A percentile compares a stretch with the other conserved stretches of the same genome.
Conservation (phyloP, 2,797 vertebrate genomes). For the Acipenser transmontanus region DNA sequence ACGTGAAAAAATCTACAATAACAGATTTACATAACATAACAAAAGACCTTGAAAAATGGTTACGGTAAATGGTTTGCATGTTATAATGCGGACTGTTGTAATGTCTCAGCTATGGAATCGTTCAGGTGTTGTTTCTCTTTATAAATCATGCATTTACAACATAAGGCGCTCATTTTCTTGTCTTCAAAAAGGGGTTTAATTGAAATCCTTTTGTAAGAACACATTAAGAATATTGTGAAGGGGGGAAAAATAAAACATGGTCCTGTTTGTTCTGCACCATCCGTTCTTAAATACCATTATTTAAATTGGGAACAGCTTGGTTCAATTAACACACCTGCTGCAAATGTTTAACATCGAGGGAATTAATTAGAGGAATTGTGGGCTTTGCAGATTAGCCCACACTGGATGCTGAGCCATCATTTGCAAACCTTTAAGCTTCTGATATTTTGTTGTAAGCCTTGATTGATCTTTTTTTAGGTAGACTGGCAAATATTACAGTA, state of each 20-base stretch:
- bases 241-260: not conserved
- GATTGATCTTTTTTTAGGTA: constrained; percentile 5
- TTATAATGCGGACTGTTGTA: not conserved
- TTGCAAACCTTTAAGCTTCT: constrained; percentile 7
- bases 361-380: constrained; percentile 17
- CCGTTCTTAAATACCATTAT: constrained; percentile 4
- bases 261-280: not conserved
- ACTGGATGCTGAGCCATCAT: constrained; percentile 10
- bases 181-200: not conserved
- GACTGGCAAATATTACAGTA: not conserved
- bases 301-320: constrained; percentile 9
- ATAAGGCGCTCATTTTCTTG: constrained; percentile 2
- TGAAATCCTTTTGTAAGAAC: not conserved
- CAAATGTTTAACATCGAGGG: constrained; percentile 15
- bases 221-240: not conserved
- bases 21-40: too few relatives aligned
- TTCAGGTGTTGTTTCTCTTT: not conserved
- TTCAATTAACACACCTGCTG: constrained; percentile 14
- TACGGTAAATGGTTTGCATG: too few relatives aligned
- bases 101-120: not conserved
- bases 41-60: too few relatives aligned
- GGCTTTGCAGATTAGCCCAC: constrained; percentile 11
- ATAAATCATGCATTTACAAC: not conserved
- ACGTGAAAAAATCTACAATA: too few relatives aligned
- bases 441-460: constrained; percentile 7